phyloP scores from a whole-genome alignment of 2,888 invertebrate genomes.

The Callyntrura sp. region DNA sequence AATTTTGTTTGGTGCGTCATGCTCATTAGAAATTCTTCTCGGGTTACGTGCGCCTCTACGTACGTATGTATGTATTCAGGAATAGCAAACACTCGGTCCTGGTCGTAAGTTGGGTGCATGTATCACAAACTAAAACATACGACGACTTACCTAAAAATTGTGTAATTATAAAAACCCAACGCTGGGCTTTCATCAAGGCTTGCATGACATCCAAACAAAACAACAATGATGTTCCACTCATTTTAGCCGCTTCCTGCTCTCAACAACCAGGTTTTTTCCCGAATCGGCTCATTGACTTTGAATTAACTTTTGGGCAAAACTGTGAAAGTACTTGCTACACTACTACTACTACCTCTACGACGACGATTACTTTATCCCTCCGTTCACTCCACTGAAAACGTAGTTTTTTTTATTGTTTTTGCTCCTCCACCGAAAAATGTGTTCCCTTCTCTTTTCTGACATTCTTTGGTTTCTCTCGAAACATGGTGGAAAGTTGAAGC shows the following conservation, averaged over 20 bases:
- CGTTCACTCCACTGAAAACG: constrained; percentile 14
- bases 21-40: constrained; percentile 57
- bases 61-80: not conserved
- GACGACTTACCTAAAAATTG: constrained; percentile 2
- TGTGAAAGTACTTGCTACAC: constrained; percentile 10
- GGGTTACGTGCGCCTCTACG: not conserved
- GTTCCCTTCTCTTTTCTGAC: constrained; percentile 15
- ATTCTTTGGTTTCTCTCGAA: constrained; percentile 42
- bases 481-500: too few species aligned
- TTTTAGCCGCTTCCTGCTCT: constrained; percentile 57
- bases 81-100: too few species aligned
- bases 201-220: not conserved
- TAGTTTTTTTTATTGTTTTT: constrained; percentile 27
- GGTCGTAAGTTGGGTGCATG: too few species aligned
- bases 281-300: constrained; percentile 76
- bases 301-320: constrained; percentile 65
- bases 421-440: constrained; percentile 23
- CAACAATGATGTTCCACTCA: constrained; percentile 14
- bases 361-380: not conserved
- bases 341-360: too few species aligned
- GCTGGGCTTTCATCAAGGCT: not conserved
- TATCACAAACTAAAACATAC: constrained; percentile 16
- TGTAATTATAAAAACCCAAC: not conserved
- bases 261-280: constrained; percentile 24
- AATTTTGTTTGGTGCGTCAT: constrained; percentile 11